Evolutionary conservation across 2,113 vertebrate genomes (phyloP).

Genomic region (Sinocyclocheilus anophthalmus): DNA sequence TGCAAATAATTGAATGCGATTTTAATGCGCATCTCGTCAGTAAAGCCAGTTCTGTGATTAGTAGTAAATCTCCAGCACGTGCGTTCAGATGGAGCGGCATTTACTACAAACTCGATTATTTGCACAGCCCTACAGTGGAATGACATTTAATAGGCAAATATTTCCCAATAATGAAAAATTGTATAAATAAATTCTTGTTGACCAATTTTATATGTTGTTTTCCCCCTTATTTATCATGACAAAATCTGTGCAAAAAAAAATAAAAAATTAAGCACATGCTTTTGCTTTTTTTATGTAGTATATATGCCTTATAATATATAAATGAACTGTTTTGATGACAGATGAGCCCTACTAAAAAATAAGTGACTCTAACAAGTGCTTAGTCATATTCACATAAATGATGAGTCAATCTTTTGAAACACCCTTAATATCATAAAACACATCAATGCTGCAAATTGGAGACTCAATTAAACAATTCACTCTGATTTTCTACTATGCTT

Average conservation of each 20-base stretch:
- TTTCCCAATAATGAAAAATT: too few relatives aligned
- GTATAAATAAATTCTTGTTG: too few relatives aligned
- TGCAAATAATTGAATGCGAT: too few relatives aligned
- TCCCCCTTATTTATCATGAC: not conserved
- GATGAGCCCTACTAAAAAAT: not conserved
- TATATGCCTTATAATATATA: not conserved
- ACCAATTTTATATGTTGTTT: not conserved
- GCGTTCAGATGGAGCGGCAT: too few relatives aligned
- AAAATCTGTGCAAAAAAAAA: not conserved
- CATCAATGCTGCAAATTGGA: not conserved
- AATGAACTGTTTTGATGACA: not conserved
- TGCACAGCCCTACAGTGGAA: not conserved
- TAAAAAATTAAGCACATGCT: too few relatives aligned
- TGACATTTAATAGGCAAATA: not conserved
- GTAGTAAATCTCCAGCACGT: too few relatives aligned
- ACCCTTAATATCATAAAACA: slow-evolving; percentile 13
- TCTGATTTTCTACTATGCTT: not conserved
- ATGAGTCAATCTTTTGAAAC: slow-evolving; percentile 11
- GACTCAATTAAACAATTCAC: not conserved
- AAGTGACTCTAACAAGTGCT: not conserved
- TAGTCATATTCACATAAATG: not conserved
- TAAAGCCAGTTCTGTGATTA: too few relatives aligned
- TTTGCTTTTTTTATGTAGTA: too few relatives aligned
- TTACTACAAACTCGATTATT: too few relatives aligned
- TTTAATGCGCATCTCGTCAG: too few relatives aligned